phyloP scores from a whole-genome alignment of 2,888 invertebrate species.

The Drosophila peninsularis region DNA sequence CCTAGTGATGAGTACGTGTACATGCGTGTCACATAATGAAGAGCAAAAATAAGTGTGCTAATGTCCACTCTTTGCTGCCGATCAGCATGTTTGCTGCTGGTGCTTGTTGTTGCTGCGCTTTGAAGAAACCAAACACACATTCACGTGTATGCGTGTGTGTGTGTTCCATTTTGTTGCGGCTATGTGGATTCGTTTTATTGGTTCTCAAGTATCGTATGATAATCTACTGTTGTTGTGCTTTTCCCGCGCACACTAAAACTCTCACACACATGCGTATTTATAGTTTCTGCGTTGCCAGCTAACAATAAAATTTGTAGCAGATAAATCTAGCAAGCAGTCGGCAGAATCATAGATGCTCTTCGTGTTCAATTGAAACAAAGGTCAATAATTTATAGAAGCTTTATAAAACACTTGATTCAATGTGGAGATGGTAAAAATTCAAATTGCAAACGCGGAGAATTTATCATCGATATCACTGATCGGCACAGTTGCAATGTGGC shows the following conservation, averaged over 20 bases:
- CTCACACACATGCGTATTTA: constrained; percentile 23
- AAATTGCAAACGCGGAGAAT: background rate
- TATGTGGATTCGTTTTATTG: constrained; percentile 82
- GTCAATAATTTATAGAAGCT: background rate
- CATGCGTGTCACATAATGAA: constrained; percentile 10
- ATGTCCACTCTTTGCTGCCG: constrained; percentile 39
- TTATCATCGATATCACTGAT: background rate
- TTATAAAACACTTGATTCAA: background rate
- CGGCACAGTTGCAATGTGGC: background rate
- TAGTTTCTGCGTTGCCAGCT: constrained; percentile 52
- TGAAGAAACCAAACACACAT: constrained; percentile 19
- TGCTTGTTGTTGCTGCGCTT: constrained; percentile 27
- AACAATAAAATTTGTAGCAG: constrained; percentile 21
- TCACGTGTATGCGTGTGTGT: background rate
- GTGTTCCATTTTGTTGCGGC: constrained; percentile 31
- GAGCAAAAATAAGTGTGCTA: constrained; percentile 29
- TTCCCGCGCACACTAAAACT: constrained; percentile 60
- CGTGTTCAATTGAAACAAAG: constrained; percentile 4
- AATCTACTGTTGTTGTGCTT: constrained; percentile 65
- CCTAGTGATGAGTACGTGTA: background rate
- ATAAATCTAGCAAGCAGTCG: constrained; percentile 19
- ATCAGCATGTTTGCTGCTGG: constrained; percentile 37
- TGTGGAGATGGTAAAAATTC: background rate
- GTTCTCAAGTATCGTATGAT: constrained; percentile 79
- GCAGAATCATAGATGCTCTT: background rate